Percentiles rank a stretch among this genome's conserved stretches.
These are phyloP conservation scores for Podabrus alpinus DNA, from an alignment of 2,888 invertebrate species.

Conservation along the genomic window DNA sequence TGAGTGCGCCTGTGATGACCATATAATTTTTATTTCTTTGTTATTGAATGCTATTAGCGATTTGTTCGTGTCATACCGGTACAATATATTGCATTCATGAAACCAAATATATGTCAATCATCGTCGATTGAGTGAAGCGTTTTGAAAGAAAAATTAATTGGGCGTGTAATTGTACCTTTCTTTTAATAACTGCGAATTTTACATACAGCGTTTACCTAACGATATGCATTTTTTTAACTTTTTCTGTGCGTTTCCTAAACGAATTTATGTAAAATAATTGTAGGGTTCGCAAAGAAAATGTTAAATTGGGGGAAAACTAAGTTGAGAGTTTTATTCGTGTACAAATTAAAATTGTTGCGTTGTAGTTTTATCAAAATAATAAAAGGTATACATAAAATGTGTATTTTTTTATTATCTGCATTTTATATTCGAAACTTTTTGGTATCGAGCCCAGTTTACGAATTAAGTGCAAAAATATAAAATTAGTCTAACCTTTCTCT, in stretches of 20 bases:
- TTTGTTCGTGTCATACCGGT: neutral
- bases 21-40: constrained; percentile 21
- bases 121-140: neutral
- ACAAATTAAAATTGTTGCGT: too few species aligned
- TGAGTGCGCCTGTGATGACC: constrained; percentile 26
- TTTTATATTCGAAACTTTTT: too few species aligned
- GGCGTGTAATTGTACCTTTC: neutral
- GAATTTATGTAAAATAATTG: neutral
- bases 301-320: too few species aligned
- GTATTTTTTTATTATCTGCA: too few species aligned
- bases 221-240: neutral
- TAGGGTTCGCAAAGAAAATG: too few species aligned
- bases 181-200: neutral
- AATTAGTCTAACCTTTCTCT: too few species aligned
- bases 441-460: too few species aligned
- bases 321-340: too few species aligned
- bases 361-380: too few species aligned
- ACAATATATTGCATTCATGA: neutral
- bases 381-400: too few species aligned
- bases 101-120: neutral
- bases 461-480: too few species aligned
- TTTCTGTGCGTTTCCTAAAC: too few species aligned
- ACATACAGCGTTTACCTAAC: neutral
- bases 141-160: neutral
- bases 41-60: constrained; percentile 11